Base-by-base conservation (phyloP, 2,888 invertebrate genomes). In the Rhagium mordax region DNA sequence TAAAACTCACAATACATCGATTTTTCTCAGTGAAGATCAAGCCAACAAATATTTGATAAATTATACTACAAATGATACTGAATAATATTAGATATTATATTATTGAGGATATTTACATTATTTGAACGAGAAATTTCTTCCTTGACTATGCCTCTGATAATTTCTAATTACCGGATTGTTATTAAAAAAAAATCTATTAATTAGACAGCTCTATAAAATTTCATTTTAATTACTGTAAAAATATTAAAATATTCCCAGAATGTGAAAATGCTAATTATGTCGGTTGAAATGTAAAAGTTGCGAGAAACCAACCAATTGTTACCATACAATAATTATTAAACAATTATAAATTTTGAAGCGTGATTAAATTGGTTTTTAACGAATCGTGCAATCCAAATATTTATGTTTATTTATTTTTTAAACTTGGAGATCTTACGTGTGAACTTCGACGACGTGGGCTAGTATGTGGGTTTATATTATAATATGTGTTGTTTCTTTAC, bases 221-320 rank as follows among this genome's bases (percentile, higher is more conserved):
- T 51, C 16, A 24, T 53, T 51, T 27, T 33, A 65, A 65, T 65
- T 53, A 62, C 4, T 7, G 62, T 29, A 65, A 20, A 33, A 49
- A 29, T 65, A 65, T 65, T 49, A 48, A 62, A 62, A 65, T 65
- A 65, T 65, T 65, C 65, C 65, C 65, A 65, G 51, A 65, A 65
- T 53, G 62, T 49, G 62, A 62, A 62, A 62, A 65, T 51, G 13
- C 29, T 65, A 51, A 53, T 65, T 51, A 29, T 29, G 7, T 15
- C 29, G 5, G 21, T n/a, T n/a, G 55, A 59, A 59, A 59, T 59
- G 57, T 59, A 59, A 59, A 59, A 59, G 57, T 7, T 6, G 7
- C 57, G 29, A 59, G 57, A 59, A 59, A 59, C 57, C 21, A 16
- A 13, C 18, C 13, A n/a, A 21, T 10, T 15, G 13, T 53, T 18